Base-by-base conservation (phyloP, 2,113 vertebrate species). In the Sigmodon hispidus region DNA sequence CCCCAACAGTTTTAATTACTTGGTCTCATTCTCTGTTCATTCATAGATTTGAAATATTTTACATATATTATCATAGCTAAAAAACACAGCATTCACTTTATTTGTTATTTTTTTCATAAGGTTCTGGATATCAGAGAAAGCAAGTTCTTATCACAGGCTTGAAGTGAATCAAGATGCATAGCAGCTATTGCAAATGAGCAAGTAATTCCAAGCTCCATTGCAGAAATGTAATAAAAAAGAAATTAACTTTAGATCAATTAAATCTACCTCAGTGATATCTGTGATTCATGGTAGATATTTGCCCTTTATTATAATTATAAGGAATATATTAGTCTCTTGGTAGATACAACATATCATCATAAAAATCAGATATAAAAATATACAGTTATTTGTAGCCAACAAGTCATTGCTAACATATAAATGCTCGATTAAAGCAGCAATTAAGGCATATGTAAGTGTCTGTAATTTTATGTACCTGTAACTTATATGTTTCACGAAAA, bases 1-100 rank as follows among this genome's bases (percentile, higher is more conserved):
- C 98, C 96, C 92, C 40, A 0, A 40, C 15, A 93, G 91, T 96
- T 98, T 97, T 86, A 96, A 98, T 96, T 97, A 96, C 98, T 98
- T 98, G 97, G 80, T 90, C 97, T 92, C 65, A 93, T 69, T 94
- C 15, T 86, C 45, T 17, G n/a, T 81, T 89, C 57, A 93, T 97
- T 97, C 83, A 94, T 2, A 65, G 93, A 97, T 95, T 6, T 85
- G 70, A 95, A 98, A 87, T 91, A 91, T 75, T 97, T 95, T 85
- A 45, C 22, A 72, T 90, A 50, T 94, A 65, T 96, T 96, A 92
- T 72, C 89, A 97, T 90, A 31, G 11, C 3, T 86, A 55, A 95
- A 95, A 89, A 97, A 93, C 72, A 45, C 70, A 91, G 57, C 29
- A 90, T 69, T 69, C 89, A 77, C 83, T 67, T 72, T 43, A 57